Base-by-base conservation (phyloP, 2,797 vertebrate genomes). In the Mallotus villosus region DNA sequence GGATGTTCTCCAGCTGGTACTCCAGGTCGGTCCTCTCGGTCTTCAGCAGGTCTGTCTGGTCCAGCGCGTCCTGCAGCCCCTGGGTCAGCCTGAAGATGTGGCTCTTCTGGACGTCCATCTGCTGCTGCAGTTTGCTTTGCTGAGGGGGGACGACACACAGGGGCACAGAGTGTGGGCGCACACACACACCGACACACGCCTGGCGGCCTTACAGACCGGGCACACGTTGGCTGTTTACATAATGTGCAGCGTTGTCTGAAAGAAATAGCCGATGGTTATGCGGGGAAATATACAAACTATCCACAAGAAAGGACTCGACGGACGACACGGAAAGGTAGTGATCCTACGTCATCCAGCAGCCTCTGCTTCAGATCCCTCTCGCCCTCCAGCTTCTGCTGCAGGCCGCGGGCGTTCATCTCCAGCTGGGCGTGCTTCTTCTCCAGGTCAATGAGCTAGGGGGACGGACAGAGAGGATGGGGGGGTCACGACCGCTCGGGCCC, bases 391-490 rank as follows among this genome's bases (percentile, higher is more conserved):
- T 99, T 99, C 87, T 99, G 97, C 76, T 99, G 97, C 76, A 99
- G 90, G 84, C 97, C 97, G 75, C 93, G 95, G 12, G 97, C 94
- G 0, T 98, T 99, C 97, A 99, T 97, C 87, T 99, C 97, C 83
- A 99, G 89, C 97, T 99, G 98, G 76, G 97, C 91, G 0, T 99
- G 97, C 81, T 99, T 99, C 92, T 99, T 99, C 89, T 99, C 97
- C 91, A 99, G 90, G 82, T 99, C 97, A 62, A 93, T 97, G 69
- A 99, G 85, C 97, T 99, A 58, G 78, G 74, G 74, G 51, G 59
- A 29, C 27, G 74, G 68, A 78, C 57, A 64, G 61, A 4, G 53
- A 2, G 60, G 27, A 5, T n/a, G n/a, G n/a, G 37, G 22, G 16
- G 25, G 16, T 12, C 1, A 16, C 1, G 34, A 34, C 29, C 72